Evolutionary conservation across 2,888 invertebrate genomes (phyloP), one percentile per base, ranked within the genome.

Genomic region (Macrosiphum euphorbiae): DNA sequence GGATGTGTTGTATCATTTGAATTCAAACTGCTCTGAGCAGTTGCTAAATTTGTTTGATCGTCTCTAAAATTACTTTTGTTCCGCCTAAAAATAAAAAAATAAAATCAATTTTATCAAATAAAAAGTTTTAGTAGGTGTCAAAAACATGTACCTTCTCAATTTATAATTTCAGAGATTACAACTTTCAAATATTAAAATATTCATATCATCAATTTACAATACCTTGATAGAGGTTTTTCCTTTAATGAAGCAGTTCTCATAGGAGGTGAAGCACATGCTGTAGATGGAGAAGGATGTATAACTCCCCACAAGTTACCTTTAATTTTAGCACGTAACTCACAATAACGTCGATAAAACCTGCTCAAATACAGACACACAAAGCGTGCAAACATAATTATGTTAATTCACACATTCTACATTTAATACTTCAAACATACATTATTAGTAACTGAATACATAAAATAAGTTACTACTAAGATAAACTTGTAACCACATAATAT

Each of bases 341-440:
- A 97, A 96, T 98, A 98, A 96, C 98, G 97, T 96, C 98, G 97
- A 97, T 98, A 98, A 97, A 98, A 98, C 97, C 98, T 98, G 97
- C 96, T 88, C 55, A 94, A 85, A 78, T 35, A 78, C 55, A 87
- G n/a, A 91, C 93, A 92, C 88, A 94, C 91, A 94, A 94, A 91
- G 89, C 94, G 86, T 78, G 87, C 94, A 94, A 91, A 93, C 55
- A 94, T 78, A 91, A 94, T 35, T n/a, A 94, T 94, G 94, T 95
- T 94, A 94, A 94, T 94, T 90, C 67, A 78, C 89, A 87, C 87
- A 90, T 85, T 88, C 55, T 58, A 92, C 85, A 35, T 89, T 61
- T 58, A 44, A 52, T 44, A 26, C 28, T 55, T 88, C 52, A 78
- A 78, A 52, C 35, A 78, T 28, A 86, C n/a, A 44, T 44, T 86